phyloP scores from a whole-genome alignment of 2,888 invertebrate species.

The Troides helena region DNA sequence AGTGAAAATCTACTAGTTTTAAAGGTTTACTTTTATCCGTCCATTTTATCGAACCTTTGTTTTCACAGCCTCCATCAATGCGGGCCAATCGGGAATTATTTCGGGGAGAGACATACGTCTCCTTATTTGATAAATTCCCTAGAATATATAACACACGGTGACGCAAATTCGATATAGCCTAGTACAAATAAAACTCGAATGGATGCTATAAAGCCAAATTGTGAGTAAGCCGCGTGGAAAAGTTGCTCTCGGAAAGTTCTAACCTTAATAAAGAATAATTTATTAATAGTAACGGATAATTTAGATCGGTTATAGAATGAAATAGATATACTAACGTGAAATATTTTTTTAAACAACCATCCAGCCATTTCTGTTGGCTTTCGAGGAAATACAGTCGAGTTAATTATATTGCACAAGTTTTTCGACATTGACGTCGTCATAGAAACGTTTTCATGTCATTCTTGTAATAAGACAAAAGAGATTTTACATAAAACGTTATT shows the following conservation, averaged over 20 bases:
- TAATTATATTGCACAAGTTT: constrained; percentile 19
- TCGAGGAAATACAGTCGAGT: constrained; percentile 18
- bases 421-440: constrained; percentile 29
- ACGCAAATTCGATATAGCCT: constrained; percentile 43
- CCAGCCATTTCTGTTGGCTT: constrained; percentile 48
- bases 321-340: constrained; percentile 49
- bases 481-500: background rate
- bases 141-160: constrained; percentile 74
- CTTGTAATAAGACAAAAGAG: constrained; percentile 15
- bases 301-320: background rate
- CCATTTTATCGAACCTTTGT: constrained; percentile 83
- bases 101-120: constrained; percentile 85
- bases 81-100: constrained; percentile 90
- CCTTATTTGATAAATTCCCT: constrained; percentile 85
- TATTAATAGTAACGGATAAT: background rate
- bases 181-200: constrained; percentile 11
- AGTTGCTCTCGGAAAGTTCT: constrained; percentile 11
- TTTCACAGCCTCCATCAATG: constrained; percentile 83
- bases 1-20: constrained; percentile 46
- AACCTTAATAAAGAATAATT: background rate
- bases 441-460: constrained; percentile 23
- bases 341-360: constrained; percentile 52
- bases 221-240: constrained; percentile 33
- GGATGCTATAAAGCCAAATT: constrained; percentile 39
- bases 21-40: constrained; percentile 56